These are phyloP conservation scores for Salvelinus sp. DNA, from an alignment of 2,113 vertebrate genomes.

Conservation along the genomic window DNA sequence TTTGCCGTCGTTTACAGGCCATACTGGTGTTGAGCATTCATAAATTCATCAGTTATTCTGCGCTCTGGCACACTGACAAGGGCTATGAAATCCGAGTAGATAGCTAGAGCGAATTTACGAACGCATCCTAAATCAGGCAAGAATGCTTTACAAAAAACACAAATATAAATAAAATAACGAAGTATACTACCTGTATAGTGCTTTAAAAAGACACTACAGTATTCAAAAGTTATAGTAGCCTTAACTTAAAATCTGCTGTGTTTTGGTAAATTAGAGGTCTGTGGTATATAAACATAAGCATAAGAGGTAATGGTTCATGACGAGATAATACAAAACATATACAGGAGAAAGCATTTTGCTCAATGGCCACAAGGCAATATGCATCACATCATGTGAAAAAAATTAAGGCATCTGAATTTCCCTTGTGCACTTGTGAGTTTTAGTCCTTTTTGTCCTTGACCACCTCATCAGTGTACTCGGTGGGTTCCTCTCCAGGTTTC, in stretches of 20 bases:
- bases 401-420: slow-evolving; percentile 47
- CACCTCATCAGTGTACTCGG: slow-evolving; percentile 92
- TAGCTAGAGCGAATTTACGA: too few species aligned
- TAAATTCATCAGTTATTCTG: too few species aligned
- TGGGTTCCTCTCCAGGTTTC: slow-evolving; percentile 90
- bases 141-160: too few species aligned
- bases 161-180: too few species aligned
- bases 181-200: background rate
- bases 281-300: background rate
- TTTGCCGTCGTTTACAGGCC: too few species aligned
- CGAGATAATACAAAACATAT: slow-evolving; percentile 18
- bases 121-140: too few species aligned
- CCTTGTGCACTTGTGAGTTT: slow-evolving; percentile 9
- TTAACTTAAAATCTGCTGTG: background rate
- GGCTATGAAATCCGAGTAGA: too few species aligned
- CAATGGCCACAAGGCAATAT: slow-evolving; percentile 14
- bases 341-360: slow-evolving; percentile 11
- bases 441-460: slow-evolving; percentile 76
- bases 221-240: background rate
- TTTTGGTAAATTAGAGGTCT: background rate
- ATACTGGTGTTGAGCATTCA: too few species aligned
- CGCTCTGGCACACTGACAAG: too few species aligned
- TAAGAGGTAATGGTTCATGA: background rate
- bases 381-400: slow-evolving; percentile 24
- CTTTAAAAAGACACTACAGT: background rate